These are phyloP conservation scores for Armadillidium nasatum DNA, from an alignment of 1,140 invertebrate species.

Conservation along the genomic window DNA sequence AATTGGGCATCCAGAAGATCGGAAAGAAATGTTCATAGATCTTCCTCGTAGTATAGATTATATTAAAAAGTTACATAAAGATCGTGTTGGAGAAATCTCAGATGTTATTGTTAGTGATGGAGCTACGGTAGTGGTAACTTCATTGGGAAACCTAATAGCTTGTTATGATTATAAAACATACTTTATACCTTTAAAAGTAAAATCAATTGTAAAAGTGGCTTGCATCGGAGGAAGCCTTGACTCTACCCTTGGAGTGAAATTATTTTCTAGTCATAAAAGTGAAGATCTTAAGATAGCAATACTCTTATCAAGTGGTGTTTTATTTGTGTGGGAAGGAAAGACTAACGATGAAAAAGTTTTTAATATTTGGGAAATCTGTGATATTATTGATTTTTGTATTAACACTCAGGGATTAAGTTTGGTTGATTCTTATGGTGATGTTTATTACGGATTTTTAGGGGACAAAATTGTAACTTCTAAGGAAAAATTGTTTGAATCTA, in stretches of 20 bases:
- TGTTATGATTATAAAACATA: not conserved
- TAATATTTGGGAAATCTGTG: not conserved
- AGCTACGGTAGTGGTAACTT: not conserved
- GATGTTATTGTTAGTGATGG: not conserved
- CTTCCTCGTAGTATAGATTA: not conserved
- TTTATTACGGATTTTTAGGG: not conserved
- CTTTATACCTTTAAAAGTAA: not conserved
- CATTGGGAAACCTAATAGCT: not conserved
- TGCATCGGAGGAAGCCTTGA: not conserved
- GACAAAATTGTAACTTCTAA: not conserved
- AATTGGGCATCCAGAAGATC: not conserved
- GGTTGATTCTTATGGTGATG: not conserved
- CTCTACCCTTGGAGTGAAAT: not conserved
- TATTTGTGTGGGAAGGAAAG: not conserved
- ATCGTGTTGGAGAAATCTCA: not conserved
- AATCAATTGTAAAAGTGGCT: not conserved
- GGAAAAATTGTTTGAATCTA: not conserved
- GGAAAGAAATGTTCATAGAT: not conserved
- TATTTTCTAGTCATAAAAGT: not conserved
- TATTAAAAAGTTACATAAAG: not conserved
- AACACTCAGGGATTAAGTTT: not conserved
- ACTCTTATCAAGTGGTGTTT: not conserved
- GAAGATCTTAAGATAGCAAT: not conserved
- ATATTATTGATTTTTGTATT: not conserved
- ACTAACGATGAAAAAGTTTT: not conserved